Base-by-base conservation (phyloP, 2,888 invertebrate genomes). In the Dicyrtoma fusca region DNA sequence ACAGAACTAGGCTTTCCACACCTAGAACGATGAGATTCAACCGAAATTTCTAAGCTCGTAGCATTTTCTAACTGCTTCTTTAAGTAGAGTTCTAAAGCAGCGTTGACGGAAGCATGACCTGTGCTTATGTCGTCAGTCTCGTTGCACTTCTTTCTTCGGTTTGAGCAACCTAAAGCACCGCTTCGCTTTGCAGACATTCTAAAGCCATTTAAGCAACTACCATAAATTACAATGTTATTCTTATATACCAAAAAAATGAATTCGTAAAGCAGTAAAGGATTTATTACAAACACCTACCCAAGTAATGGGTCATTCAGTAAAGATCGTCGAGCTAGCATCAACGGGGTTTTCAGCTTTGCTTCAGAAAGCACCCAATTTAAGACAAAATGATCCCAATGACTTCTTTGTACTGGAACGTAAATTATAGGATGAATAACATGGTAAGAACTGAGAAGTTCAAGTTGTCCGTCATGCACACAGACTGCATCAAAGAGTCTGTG, bases 401-500 rank as follows among this genome's bases (percentile, higher is more conserved):
- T 71, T 44, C 19, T 63, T 44, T 55, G 53, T 17, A 71, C 53
- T 3, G 71, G 63, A 5, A 71, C 55, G 21, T 64, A 71, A 13
- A 71, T 64, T 11, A 71, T 25, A 8, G 71, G 71, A 64, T 71
- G 71, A n/a, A 53, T 25, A 10, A 53, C 42, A 21, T 51, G 49
- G 19, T 42, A 47, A 8, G 49, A 49, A 42, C 53, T 53, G n/a
- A 71, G 44, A 23, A 71, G 71, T 21, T 42, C 26, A 5, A 71
- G 19, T n/a, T 71, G 71, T 19, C 71, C 71, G 17, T 71, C 71
- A 34, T 71, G 71, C 14, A 71, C 55, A 45, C 71, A 71, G 1
- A 71, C 47, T 6, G 63, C 63, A 1, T 71, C 55, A 63, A 71
- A 71, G 1, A 66, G 11, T 11, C n/a, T 17, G 1, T 3, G 3